Conservation (phyloP, 1,140 invertebrate species). For the Drosophila baimaii region DNA sequence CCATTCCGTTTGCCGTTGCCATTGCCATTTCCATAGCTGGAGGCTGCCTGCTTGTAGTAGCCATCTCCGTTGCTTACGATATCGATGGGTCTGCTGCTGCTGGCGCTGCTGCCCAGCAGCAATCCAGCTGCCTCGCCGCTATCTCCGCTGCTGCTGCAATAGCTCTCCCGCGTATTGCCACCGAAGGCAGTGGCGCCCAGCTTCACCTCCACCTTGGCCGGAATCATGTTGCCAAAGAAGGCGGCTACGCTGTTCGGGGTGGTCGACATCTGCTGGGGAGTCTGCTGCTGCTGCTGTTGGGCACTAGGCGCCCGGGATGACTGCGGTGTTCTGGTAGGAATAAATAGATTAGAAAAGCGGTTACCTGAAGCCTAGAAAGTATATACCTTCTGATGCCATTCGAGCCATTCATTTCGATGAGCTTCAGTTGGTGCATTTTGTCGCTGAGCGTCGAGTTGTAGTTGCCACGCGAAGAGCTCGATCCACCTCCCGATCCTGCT, state of each 20-base stretch:
- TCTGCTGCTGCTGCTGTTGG: constrained; percentile 47
- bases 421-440: constrained; percentile 70
- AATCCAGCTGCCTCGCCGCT: constrained; percentile 43
- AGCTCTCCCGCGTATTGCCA: constrained; percentile 53
- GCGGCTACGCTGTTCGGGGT: constrained; percentile 73
- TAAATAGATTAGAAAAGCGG: neutral
- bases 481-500: neutral
- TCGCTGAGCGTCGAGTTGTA: constrained; percentile 59
- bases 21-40: constrained; percentile 51
- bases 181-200: constrained; percentile 54
- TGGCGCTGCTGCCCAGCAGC: constrained; percentile 1
- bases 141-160: constrained; percentile 68
- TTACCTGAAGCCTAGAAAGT: neutral
- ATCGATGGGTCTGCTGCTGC: constrained; percentile 72
- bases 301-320: constrained; percentile 59
- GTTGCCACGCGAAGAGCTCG: constrained; percentile 8
- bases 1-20: constrained; percentile 41
- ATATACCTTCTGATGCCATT: constrained; percentile 56
- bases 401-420: constrained; percentile 45
- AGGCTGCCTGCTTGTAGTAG: constrained; percentile 47
- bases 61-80: constrained; percentile 59
- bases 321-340: constrained; percentile 56
- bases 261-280: constrained; percentile 52
- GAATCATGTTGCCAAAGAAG: constrained; percentile 83
- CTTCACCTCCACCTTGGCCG: constrained; percentile 80